Conservation (phyloP, 64 coral and sea anemone genomes). For the Actinia tenebrosa region DNA sequence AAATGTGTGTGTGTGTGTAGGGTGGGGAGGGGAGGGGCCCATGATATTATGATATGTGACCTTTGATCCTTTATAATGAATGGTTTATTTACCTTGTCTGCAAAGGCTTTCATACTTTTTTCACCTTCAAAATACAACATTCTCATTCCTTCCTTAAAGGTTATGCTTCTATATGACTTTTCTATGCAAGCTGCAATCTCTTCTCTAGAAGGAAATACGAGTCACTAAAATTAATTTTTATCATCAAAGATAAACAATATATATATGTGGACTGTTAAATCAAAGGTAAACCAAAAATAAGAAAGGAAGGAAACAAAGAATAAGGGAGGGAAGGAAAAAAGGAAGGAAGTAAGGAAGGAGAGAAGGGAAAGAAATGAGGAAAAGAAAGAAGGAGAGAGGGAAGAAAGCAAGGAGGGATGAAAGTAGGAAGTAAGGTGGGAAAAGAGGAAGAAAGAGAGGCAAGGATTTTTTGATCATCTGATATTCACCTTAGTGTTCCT, state of each 20-base stretch:
- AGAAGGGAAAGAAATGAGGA: too few relatives aligned
- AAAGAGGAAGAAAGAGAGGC: too few relatives aligned
- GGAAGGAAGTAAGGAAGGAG: too few relatives aligned
- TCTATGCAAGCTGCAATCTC: conserved; percentile 96
- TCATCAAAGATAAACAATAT: too few relatives aligned
- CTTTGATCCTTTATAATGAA: too few relatives aligned
- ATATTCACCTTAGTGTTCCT: conserved; percentile 72
- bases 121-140: conserved; percentile 94
- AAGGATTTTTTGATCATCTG: background rate
- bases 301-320: background rate
- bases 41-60: too few relatives aligned
- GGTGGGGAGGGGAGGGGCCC: too few relatives aligned
- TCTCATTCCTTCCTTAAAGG: conserved; percentile 75
- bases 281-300: background rate
- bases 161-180: conserved; percentile 81
- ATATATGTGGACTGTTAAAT: background rate
- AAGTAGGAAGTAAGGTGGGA: too few relatives aligned
- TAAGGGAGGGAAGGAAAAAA: too few relatives aligned
- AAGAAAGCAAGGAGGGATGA: too few relatives aligned
- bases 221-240: background rate
- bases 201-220: conserved; percentile 39
- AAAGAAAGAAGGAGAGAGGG: too few relatives aligned
- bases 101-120: conserved; percentile 84
- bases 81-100: conserved; percentile 53
- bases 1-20: too few relatives aligned